These are phyloP conservation scores for Leptodirus hochenwartii DNA, from an alignment of 2,888 invertebrate genomes.

Conservation along the genomic window DNA sequence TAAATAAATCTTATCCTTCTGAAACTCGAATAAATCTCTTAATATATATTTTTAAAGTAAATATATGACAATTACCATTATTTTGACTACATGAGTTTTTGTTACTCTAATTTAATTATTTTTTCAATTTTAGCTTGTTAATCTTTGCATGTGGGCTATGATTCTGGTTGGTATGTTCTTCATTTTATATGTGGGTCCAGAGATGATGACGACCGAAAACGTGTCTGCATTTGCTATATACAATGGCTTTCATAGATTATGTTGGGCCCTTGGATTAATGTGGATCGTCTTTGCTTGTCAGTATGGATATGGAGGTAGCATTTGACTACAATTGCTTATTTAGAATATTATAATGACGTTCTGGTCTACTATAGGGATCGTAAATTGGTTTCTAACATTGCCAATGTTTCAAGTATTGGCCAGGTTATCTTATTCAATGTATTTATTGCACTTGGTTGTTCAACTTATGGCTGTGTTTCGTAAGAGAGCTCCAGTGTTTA, in stretches of 20 bases:
- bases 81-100: no score
- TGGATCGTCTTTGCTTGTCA: neutral
- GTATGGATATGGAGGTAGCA: constrained; percentile 5
- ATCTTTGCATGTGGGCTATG: no score
- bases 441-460: neutral
- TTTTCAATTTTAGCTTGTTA: no score
- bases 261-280: constrained; percentile 2
- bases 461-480: neutral
- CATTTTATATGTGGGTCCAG: no score
- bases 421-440: neutral
- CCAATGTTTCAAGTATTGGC: neutral
- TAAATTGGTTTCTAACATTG: neutral
- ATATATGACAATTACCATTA: no score
- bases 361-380: neutral
- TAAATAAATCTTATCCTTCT: no score
- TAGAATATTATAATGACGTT: neutral
- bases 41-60: no score
- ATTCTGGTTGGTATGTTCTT: no score
- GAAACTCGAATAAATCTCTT: no score
- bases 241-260: neutral
- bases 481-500: neutral
- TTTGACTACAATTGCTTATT: neutral
- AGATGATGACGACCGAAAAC: no score
- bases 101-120: no score
- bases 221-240: no score